Base-by-base conservation (phyloP, 1,140 invertebrate species). In the Diploscapter pachys region DNA sequence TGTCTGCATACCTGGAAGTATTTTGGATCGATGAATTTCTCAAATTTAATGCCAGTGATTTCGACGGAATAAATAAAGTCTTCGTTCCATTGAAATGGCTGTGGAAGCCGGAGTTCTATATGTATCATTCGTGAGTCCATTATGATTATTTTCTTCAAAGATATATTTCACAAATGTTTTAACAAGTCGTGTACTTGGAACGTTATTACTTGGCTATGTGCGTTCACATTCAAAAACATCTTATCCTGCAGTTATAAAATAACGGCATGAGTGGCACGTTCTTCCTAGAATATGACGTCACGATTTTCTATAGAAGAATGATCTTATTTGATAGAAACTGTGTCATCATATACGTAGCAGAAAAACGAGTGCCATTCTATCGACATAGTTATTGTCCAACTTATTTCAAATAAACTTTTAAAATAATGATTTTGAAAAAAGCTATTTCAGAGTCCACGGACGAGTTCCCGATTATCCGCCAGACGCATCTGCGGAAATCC, bases 1-100 rank as follows among this genome's bases (percentile, higher is more conserved):
- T 84, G 9, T 84, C 83, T 6, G 83, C 83, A 4, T 84, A 85
- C 72, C 85, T 84, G 61, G 83, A 84, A 68, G 83, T 84, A 8
- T 77, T 79, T 66, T 84, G 83, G 83, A 78, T 73, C 9, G 83
- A 84, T 73, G 75, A 79, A 48, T 84, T 84, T 71, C 52, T 85
- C 49, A 54, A 69, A 53, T 84, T 83, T 83, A 84, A 84, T 75
- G 61, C 74, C 5, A 76, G 56, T 50, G 81, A 82, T 62, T 84
- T 81, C 66, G 82, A 76, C 55, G 82, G 78, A 31, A 84, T 85
- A 6, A 73, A 72, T n/a, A 59, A 74, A 31, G 84, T 78, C 48
- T 84, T 85, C 71, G 79, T 85, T 56, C 83, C 83, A 8, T 71
- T 78, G 55, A 77, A 76, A 76, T 83, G 82, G 83, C 63, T 80